Conservation (phyloP, 2,113 vertebrate genomes). For the Balaeniceps rex region DNA sequence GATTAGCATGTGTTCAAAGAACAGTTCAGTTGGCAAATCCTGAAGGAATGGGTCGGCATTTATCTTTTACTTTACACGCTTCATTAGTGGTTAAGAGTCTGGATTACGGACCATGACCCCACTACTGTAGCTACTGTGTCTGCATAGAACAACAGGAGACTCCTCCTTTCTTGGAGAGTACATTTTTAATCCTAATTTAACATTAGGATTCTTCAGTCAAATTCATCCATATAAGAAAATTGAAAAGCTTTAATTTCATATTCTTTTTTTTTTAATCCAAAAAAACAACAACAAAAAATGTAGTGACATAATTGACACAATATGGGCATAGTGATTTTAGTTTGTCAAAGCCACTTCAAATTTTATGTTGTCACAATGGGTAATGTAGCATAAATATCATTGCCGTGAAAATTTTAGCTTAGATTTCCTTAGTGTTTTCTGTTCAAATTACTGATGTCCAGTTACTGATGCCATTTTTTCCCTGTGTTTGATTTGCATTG, state of each 20-base stretch:
- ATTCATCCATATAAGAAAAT: not conserved
- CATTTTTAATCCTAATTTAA: not conserved
- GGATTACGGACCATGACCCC: fast-evolving
- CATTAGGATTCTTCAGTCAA: not conserved
- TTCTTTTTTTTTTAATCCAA: not conserved
- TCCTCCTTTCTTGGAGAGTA: not conserved
- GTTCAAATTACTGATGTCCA: not conserved
- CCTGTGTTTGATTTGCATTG: not conserved
- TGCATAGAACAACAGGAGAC: not conserved
- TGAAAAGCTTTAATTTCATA: not conserved
- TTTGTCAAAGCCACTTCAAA: not conserved
- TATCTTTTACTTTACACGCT: not conserved
- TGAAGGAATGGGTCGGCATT: not conserved
- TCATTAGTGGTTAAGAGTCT: not conserved
- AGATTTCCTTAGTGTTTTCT: not conserved
- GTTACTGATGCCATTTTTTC: not conserved
- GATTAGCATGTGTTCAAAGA: not conserved
- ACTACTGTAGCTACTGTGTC: not conserved
- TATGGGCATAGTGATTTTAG: not conserved
- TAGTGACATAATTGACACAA: not conserved
- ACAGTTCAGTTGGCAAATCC: not conserved
- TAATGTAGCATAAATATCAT: not conserved
- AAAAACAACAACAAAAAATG: not conserved
- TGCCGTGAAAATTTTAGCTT: not conserved
- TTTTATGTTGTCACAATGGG: not conserved